Evolutionary conservation across 2,797 vertebrate genomes (phyloP).

Genomic region (Myripristis murdjan): DNA sequence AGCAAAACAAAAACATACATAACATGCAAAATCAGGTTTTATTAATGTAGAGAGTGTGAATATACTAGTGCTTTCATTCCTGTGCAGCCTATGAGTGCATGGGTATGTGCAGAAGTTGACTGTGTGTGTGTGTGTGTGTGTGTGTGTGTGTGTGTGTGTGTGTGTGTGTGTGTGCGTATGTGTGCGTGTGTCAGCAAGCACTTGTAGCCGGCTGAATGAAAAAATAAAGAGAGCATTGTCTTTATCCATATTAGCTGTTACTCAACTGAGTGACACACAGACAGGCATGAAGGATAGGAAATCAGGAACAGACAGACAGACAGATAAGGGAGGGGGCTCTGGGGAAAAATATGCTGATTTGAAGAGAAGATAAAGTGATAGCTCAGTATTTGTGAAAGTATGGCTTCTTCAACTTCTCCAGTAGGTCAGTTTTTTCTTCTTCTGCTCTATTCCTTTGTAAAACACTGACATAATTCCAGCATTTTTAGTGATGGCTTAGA

Average conservation of each 20-base stretch:
- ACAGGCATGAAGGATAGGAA: constrained; percentile 60
- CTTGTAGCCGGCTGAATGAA: constrained; percentile 59
- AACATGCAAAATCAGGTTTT: no score
- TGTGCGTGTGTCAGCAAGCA: constrained; percentile 63
- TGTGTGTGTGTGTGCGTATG: constrained; percentile 1
- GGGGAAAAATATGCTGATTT: constrained; percentile 24
- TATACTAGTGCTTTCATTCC: no score
- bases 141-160: not conserved
- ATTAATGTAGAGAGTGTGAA: no score
- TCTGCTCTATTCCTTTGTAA: no score
- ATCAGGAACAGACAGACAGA: no score
- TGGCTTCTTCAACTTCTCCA: no score
- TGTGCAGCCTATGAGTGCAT: not conserved
- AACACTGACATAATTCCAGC: no score
- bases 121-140: not conserved
- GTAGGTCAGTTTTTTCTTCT: no score
- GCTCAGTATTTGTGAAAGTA: constrained; percentile 19
- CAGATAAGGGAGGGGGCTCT: constrained; percentile 15
- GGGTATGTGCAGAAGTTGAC: constrained; percentile 3
- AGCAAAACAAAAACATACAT: no score
- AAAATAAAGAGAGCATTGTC: constrained; percentile 60
- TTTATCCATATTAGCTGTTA: constrained; percentile 64
- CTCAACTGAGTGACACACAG: constrained; percentile 58
- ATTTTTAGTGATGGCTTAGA: no score
- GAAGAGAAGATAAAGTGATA: no score